Evolutionary conservation across 2,888 invertebrate species (phyloP).

Genomic region (Ochropleura plecta): DNA sequence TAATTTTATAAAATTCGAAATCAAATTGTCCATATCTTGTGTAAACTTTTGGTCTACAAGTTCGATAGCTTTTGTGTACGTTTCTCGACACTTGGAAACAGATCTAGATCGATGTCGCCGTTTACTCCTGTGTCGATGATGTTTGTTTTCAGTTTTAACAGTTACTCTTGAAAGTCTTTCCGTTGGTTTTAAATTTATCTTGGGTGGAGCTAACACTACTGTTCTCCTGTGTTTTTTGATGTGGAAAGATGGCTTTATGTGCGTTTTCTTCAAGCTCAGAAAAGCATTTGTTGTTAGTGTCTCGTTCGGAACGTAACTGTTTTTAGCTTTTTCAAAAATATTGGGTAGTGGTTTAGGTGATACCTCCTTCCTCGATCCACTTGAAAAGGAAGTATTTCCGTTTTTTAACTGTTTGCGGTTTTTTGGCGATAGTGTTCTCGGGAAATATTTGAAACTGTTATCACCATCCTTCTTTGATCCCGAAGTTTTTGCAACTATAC

Average conservation of each 20-base stretch:
- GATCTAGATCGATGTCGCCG: constrained; percentile 87
- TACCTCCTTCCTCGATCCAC: constrained; percentile 79
- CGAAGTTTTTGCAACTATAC: constrained; percentile 74
- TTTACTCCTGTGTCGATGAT: constrained; percentile 87
- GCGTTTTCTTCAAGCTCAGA: constrained; percentile 86
- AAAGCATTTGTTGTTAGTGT: constrained; percentile 86
- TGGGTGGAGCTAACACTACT: constrained; percentile 87
- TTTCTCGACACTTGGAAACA: constrained; percentile 85
- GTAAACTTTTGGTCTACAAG: constrained; percentile 89
- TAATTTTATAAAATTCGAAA: constrained; percentile 85
- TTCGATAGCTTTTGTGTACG: constrained; percentile 92
- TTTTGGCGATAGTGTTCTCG: constrained; percentile 82
- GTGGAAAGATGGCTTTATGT: constrained; percentile 84
- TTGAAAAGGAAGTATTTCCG: constrained; percentile 71
- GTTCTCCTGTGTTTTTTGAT: constrained; percentile 91
- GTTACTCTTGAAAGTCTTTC: constrained; percentile 85
- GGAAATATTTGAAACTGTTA: constrained; percentile 73
- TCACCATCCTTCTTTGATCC: constrained; percentile 81
- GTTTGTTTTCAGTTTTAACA: constrained; percentile 86
- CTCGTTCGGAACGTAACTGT: constrained; percentile 86
- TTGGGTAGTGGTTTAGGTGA: constrained; percentile 79
- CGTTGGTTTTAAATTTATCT: constrained; percentile 86
- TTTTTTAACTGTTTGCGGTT: constrained; percentile 79
- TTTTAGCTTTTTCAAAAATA: constrained; percentile 87
- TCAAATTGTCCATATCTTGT: constrained; percentile 86